Conservation (phyloP, 2,797 vertebrate genomes). For the Serranus cabrilla region DNA sequence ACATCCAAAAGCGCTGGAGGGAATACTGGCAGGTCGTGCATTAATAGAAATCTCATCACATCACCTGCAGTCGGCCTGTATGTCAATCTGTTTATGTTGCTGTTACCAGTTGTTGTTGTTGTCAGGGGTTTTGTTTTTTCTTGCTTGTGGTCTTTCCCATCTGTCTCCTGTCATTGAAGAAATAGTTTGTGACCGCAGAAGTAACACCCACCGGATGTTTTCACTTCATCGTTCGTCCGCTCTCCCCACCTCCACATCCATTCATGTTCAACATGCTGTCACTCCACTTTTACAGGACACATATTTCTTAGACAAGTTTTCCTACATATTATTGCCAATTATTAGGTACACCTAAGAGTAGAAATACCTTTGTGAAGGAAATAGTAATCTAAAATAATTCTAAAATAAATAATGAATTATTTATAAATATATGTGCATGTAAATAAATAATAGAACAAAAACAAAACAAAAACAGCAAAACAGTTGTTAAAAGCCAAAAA, state of each 20-base stretch:
- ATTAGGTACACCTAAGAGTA: neutral
- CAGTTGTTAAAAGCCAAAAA: too few species aligned
- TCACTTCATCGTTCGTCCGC: neutral
- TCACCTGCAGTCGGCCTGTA: neutral
- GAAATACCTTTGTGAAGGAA: too few species aligned
- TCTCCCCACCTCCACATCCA: neutral
- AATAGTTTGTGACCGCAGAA: neutral
- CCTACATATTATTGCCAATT: conserved; percentile 8
- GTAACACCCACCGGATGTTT: conserved; percentile 1
- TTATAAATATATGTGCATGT: too few species aligned
- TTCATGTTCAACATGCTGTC: conserved; percentile 3
- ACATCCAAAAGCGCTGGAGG: neutral
- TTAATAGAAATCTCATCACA: neutral
- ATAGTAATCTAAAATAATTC: too few species aligned
- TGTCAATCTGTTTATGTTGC: conserved; percentile 9
- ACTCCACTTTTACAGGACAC: neutral
- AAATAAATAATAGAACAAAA: too few species aligned
- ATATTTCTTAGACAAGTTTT: neutral
- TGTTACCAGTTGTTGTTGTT: neutral
- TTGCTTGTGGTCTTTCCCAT: neutral
- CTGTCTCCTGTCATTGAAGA: neutral
- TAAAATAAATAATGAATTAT: too few species aligned
- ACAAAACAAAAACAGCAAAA: too few species aligned
- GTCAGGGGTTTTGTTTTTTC: neutral
- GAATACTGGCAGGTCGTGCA: too few species aligned